A percentile compares a stretch with the other conserved stretches of the same genome.
These are phyloP conservation scores for Eutolmus rufibarbis DNA, from an alignment of 2,888 invertebrate species.

Conservation along the genomic window DNA sequence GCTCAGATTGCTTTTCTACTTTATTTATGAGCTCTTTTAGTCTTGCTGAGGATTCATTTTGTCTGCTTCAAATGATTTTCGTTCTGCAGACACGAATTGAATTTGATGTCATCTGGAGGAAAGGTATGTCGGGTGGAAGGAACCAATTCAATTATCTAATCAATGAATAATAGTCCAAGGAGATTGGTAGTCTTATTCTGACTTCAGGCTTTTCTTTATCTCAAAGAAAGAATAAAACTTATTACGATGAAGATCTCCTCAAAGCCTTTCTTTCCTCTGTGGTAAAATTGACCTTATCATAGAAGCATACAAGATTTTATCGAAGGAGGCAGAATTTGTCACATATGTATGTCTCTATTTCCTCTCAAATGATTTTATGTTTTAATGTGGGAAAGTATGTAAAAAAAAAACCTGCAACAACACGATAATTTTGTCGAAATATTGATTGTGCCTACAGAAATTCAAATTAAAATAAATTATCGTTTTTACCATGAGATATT, in stretches of 20 bases:
- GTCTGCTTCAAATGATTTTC: slow-evolving; percentile 1
- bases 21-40: slow-evolving; percentile 43
- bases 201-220: too few species aligned
- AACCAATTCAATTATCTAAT: slow-evolving; percentile 43
- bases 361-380: too few species aligned
- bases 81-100: slow-evolving; percentile 23
- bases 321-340: too few species aligned
- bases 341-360: too few species aligned
- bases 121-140: slow-evolving; percentile 19
- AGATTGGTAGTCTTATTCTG: not conserved
- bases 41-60: slow-evolving; percentile 27
- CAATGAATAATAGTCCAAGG: slow-evolving; percentile 13
- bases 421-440: too few species aligned
- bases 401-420: too few species aligned
- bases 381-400: too few species aligned
- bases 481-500: too few species aligned
- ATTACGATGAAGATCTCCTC: not conserved
- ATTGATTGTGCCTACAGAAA: too few species aligned
- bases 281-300: too few species aligned
- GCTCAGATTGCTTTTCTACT: slow-evolving; percentile 41
- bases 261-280: not conserved
- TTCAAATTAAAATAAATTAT: too few species aligned
- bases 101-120: slow-evolving; percentile 36
- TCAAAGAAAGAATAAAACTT: not conserved
- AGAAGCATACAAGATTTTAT: too few species aligned